phyloP scores from a whole-genome alignment of 2,797 vertebrate species.

The Phrynocephalus forsythii region DNA sequence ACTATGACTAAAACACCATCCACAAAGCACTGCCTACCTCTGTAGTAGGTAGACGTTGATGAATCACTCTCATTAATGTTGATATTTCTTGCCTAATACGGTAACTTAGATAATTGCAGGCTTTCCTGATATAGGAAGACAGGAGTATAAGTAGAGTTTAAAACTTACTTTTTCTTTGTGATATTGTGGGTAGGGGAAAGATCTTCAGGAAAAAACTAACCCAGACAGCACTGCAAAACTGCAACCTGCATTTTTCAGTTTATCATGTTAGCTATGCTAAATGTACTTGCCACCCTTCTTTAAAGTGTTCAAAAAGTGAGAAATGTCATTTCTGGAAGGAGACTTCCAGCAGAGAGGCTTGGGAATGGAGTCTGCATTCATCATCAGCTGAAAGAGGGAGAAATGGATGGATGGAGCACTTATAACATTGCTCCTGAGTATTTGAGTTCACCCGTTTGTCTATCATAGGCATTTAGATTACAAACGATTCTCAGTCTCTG shows the following conservation, averaged over 20 bases:
- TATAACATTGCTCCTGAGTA: constrained; percentile 29
- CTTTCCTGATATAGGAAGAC: constrained; percentile 37
- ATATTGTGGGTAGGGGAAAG: constrained; percentile 11
- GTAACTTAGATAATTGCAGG: constrained; percentile 13
- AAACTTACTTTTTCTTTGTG: constrained; percentile 29
- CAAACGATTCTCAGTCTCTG: constrained; percentile 20
- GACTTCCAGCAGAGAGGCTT: constrained; percentile 43
- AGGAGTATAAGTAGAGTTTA: constrained; percentile 1
- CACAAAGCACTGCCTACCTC: not conserved
- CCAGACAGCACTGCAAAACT: not conserved
- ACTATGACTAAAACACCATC: not conserved
- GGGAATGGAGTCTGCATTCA: constrained; percentile 35
- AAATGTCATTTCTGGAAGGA: constrained; percentile 46
- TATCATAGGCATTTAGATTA: constrained; percentile 48
- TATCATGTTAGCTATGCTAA: constrained; percentile 39
- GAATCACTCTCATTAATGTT: constrained; percentile 27
- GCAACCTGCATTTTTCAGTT: constrained; percentile 25
- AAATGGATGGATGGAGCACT: constrained; percentile 33
- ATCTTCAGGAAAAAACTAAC: constrained; percentile 3
- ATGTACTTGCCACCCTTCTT: constrained; percentile 39
- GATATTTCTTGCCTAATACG: constrained; percentile 36
- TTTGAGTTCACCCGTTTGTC: constrained; percentile 38
- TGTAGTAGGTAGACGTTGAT: constrained; percentile 33
- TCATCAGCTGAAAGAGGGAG: constrained; percentile 31
- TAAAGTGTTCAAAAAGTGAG: constrained; percentile 47